Percentiles rank a stretch among this genome's conserved stretches.
Evolutionary conservation across 2,113 vertebrate genomes (phyloP).

Genomic region (Pyrgilauda ruficollis): DNA sequence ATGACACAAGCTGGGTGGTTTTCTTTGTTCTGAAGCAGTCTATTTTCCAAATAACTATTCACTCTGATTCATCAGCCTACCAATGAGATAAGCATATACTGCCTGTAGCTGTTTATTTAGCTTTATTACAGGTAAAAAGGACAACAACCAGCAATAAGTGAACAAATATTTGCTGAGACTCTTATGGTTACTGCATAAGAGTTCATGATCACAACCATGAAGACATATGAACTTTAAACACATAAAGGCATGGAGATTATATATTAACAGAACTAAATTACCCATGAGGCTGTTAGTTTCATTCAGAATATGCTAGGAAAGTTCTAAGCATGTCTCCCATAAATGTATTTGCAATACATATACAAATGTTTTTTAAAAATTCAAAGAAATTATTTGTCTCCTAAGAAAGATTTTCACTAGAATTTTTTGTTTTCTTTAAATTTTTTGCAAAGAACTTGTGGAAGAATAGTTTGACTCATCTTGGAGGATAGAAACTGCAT

Average conservation of each 20-base stretch:
- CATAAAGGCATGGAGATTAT: background rate
- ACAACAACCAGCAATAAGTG: background rate
- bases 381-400: background rate
- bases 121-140: conserved; percentile 55
- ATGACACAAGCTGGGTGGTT: background rate
- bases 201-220: background rate
- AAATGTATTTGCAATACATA: background rate
- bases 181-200: background rate
- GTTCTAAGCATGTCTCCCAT: background rate
- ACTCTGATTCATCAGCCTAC: conserved; percentile 39
- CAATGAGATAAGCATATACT: background rate
- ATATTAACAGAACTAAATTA: background rate
- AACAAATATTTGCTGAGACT: conserved; percentile 52
- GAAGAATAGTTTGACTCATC: background rate
- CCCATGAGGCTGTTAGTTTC: background rate
- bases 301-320: background rate
- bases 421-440: background rate
- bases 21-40: conserved; percentile 20
- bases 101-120: conserved; percentile 39
- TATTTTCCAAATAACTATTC: conserved; percentile 43
- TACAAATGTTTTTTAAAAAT: background rate
- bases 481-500: background rate
- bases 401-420: background rate
- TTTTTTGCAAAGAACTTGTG: background rate
- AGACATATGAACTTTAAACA: conserved; percentile 47